Conservation (phyloP, 2,888 invertebrate species). For the Catocala fraxini region DNA sequence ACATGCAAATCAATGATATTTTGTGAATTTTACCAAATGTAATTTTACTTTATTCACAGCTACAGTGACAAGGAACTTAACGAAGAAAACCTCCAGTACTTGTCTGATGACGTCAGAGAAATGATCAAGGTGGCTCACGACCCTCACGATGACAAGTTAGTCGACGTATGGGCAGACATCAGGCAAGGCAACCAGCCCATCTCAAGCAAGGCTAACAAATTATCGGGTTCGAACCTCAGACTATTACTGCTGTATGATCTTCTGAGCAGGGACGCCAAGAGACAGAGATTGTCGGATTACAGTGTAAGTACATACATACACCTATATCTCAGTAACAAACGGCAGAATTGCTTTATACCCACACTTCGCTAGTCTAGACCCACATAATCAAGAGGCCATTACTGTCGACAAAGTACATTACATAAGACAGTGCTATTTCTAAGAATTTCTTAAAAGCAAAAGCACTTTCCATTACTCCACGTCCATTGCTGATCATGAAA, state of each 20-base stretch:
- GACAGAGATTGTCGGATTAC: constrained; percentile 88
- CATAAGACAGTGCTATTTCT: too few relatives aligned
- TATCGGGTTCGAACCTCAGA: constrained; percentile 88
- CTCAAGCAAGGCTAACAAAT: constrained; percentile 80
- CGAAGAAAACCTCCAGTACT: constrained; percentile 79
- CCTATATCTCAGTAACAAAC: background rate
- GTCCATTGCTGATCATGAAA: too few relatives aligned
- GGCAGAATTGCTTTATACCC: too few relatives aligned
- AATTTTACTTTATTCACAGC: background rate
- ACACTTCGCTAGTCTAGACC: too few relatives aligned
- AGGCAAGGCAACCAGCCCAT: constrained; percentile 65
- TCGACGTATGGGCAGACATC: constrained; percentile 75
- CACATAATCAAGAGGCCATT: too few relatives aligned
- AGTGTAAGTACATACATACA: constrained; percentile 74
- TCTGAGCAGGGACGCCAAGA: constrained; percentile 90
- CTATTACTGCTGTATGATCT: constrained; percentile 89
- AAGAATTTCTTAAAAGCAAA: too few relatives aligned
- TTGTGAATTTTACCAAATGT: too few relatives aligned
- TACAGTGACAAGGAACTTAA: constrained; percentile 58
- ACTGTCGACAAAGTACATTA: too few relatives aligned
- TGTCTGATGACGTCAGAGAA: constrained; percentile 76
- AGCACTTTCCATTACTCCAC: too few relatives aligned
- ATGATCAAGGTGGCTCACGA: constrained; percentile 78
- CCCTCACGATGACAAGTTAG: constrained; percentile 70
- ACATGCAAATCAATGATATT: too few relatives aligned